Conservation (phyloP, 2,797 vertebrate species). For the Coranthus polyacanthus region DNA sequence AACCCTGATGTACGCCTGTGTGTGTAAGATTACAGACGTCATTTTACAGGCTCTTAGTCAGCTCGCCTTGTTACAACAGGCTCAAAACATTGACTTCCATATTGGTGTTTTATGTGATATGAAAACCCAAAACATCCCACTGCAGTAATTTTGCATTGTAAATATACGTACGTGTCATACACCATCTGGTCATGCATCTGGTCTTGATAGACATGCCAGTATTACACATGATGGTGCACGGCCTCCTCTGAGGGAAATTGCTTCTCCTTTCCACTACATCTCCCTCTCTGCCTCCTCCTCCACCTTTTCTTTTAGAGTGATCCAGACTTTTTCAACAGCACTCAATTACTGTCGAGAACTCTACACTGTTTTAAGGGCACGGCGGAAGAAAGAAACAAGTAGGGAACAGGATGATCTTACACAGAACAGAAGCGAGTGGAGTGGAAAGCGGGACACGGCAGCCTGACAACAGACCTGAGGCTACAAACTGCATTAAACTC, state of each 20-base stretch:
- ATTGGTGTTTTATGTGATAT: conserved; percentile 52
- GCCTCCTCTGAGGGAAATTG: conserved; percentile 43
- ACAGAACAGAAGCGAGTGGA: conserved; percentile 39
- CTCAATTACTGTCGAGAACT: conserved; percentile 56
- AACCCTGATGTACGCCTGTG: background rate
- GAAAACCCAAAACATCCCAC: conserved; percentile 45
- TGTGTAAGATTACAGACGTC: conserved; percentile 3
- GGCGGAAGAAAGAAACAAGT: conserved; percentile 42
- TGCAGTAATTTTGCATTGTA: conserved; percentile 51
- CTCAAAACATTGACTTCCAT: conserved; percentile 48
- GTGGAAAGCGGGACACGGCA: conserved; percentile 53
- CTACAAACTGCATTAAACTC: conserved; percentile 70
- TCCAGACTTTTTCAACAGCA: conserved; percentile 53
- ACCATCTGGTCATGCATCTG: conserved; percentile 68
- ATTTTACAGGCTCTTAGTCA: conserved; percentile 31
- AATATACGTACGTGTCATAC: conserved; percentile 45
- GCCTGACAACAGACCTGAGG: conserved; percentile 60
- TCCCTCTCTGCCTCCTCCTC: background rate
- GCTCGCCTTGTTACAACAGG: conserved; percentile 34
- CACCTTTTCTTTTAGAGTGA: conserved; percentile 29
- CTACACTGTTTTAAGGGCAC: conserved; percentile 38
- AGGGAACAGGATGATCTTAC: conserved; percentile 63
- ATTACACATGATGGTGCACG: conserved; percentile 9
- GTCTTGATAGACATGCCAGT: conserved; percentile 27
- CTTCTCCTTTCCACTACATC: conserved; percentile 11